Percentiles rank a stretch among this genome's conserved stretches.
Evolutionary conservation across 1,140 invertebrate genomes (phyloP).

Genomic region (Metopolophium dirhodum): DNA sequence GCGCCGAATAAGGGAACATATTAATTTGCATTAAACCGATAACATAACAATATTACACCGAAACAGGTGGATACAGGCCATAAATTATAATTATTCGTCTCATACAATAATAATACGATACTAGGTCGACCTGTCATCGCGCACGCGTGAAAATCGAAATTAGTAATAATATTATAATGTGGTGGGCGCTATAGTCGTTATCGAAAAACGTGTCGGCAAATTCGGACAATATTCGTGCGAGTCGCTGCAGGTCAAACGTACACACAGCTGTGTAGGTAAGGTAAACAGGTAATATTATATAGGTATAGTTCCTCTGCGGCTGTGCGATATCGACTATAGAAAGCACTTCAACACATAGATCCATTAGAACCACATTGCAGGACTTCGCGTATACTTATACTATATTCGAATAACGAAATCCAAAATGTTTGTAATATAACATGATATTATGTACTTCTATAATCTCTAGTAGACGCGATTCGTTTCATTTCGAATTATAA

Average conservation of each 20-base stretch:
- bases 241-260: constrained; percentile 12
- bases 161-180: not conserved
- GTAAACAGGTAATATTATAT: not conserved
- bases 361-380: not conserved
- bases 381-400: too few species aligned
- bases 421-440: not conserved
- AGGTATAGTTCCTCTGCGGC: too few species aligned
- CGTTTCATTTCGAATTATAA: not conserved
- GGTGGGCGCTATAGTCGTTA: not conserved
- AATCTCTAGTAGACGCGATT: not conserved
- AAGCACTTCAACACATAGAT: not conserved
- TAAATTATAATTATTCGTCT: not conserved
- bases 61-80: not conserved
- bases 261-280: not conserved
- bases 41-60: not conserved
- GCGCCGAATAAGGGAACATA: not conserved
- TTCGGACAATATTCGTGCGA: not conserved
- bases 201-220: not conserved
- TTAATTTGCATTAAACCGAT: too few species aligned
- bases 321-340: not conserved
- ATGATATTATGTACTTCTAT: not conserved
- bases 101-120: not conserved
- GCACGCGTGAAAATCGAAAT: not conserved
- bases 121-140: constrained; percentile 1
- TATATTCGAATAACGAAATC: not conserved